phyloP scores from a whole-genome alignment of 2,113 vertebrate genomes.

The Cyphomyrus discorhynchus region DNA sequence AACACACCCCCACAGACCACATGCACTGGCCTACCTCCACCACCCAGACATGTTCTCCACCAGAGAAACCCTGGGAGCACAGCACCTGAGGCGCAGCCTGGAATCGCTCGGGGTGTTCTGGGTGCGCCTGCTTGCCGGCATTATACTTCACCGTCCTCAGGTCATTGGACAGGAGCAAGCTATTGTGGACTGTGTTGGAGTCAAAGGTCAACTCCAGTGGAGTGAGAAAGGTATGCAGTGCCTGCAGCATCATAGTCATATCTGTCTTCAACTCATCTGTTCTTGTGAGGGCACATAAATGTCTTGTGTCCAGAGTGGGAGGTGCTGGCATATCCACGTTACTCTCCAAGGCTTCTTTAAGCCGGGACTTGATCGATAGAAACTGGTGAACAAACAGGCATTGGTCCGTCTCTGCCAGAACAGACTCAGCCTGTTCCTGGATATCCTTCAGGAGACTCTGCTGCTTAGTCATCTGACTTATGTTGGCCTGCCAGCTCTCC shows the following conservation, averaged over 20 bases:
- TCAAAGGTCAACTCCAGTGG: slow-evolving; percentile 56
- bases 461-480: slow-evolving; percentile 43
- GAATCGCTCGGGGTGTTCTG: slow-evolving; percentile 51
- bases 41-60: slow-evolving; percentile 51
- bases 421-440: slow-evolving; percentile 31
- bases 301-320: slow-evolving; percentile 34
- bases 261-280: slow-evolving; percentile 50
- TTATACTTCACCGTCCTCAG: slow-evolving; percentile 48
- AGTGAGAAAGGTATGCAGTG: slow-evolving; percentile 46
- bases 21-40: slow-evolving; percentile 51
- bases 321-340: slow-evolving; percentile 23
- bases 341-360: slow-evolving; percentile 33
- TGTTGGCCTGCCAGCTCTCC: slow-evolving; percentile 42
- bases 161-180: slow-evolving; percentile 50
- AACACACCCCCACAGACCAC: slow-evolving; percentile 57
- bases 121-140: slow-evolving; percentile 33
- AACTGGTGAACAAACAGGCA: slow-evolving; percentile 47
- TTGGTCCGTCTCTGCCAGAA: slow-evolving; percentile 42
- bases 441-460: slow-evolving; percentile 45
- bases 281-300: slow-evolving; percentile 41
- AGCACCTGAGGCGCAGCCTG: slow-evolving; percentile 44
- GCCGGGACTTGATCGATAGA: slow-evolving; percentile 40
- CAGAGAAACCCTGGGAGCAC: slow-evolving; percentile 50
- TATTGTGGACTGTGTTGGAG: slow-evolving; percentile 38
- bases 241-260: slow-evolving; percentile 43